Evolutionary conservation across 2,888 invertebrate genomes (phyloP).

Genomic region (Pterostichus niger): DNA sequence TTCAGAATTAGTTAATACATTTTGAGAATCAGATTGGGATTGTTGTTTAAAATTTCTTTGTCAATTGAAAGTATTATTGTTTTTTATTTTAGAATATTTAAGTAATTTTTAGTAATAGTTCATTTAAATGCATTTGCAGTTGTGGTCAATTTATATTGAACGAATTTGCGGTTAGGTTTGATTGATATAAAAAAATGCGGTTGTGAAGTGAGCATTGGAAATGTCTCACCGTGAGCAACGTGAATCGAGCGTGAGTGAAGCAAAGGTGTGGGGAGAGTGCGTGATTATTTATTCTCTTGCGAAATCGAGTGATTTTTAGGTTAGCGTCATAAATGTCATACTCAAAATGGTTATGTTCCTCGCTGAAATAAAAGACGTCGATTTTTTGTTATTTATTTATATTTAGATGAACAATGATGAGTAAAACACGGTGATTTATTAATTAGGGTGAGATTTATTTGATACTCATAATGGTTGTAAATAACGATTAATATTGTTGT

Average conservation of each 20-base stretch:
- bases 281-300: constrained; percentile 64
- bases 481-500: constrained; percentile 51
- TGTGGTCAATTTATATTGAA: not conserved
- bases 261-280: constrained; percentile 62
- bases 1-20: too few relatives aligned
- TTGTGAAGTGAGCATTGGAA: constrained; percentile 4
- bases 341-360: constrained; percentile 67
- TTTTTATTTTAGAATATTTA: too few relatives aligned
- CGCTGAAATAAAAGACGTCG: constrained; percentile 66
- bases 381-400: constrained; percentile 62
- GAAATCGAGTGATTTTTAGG: constrained; percentile 64
- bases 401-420: constrained; percentile 33
- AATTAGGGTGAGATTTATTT: constrained; percentile 49
- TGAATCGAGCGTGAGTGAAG: constrained; percentile 26
- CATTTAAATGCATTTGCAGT: not conserved
- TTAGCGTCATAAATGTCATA: constrained; percentile 60
- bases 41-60: too few relatives aligned
- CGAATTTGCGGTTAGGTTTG: not conserved
- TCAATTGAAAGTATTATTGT: too few relatives aligned
- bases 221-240: not conserved
- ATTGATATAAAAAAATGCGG: not conserved
- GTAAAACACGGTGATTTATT: constrained; percentile 45
- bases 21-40: too few relatives aligned
- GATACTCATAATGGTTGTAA: constrained; percentile 65
- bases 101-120: not conserved